Evolutionary conservation across 2,797 vertebrate genomes (phyloP), one percentile per base, ranked within the genome.

Genomic region (Pitangus sulphuratus): DNA sequence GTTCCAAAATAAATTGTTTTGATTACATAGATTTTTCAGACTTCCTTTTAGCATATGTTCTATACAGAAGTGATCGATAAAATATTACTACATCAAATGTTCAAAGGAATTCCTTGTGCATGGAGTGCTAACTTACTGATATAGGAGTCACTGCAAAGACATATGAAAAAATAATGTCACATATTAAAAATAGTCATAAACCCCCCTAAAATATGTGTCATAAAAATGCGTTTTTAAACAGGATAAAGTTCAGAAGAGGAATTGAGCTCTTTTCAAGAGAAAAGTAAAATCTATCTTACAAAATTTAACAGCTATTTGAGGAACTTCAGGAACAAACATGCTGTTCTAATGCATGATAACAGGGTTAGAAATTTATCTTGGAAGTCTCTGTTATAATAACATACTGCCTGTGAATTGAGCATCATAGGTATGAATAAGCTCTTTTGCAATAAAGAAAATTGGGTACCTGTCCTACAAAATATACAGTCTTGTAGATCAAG

Each of bases 1-100:
- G 81, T 78, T 97, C 95, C 95, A 96, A 95, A 96, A 95, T 88
- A 87, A 81, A 92, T 37, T 95, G 95, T 94, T 96, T 96, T 66
- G 93, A 94, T 89, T 89, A 89, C 70, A 83, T 87, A 76, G 83
- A 47, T 88, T 87, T 89, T 89, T 79, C 65, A 94, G 84, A 96
- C 86, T 93, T 94, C 85, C 81, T 91, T 90, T 91, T 84, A 94
- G 62, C 95, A 96, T 96, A 97, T 97, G 93, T 70, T 96, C 95
- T 66, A 92, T 96, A 95, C 44, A 93, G 91, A 95, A 97, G 66
- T 44, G 91, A 95, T 93, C 89, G 37, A 96, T 93, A 95, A 93
- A 97, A 94, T 95, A 95, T 91, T 96, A 83, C 83, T 70, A 87
- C 86, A 97, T 93, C 87, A 86, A 97, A 93, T 64, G 51, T 89